A percentile compares a stretch with the other conserved stretches of the same genome.
Evolutionary conservation across 2,113 vertebrate genomes (phyloP).

Genomic region (Coracopsis vasa): DNA sequence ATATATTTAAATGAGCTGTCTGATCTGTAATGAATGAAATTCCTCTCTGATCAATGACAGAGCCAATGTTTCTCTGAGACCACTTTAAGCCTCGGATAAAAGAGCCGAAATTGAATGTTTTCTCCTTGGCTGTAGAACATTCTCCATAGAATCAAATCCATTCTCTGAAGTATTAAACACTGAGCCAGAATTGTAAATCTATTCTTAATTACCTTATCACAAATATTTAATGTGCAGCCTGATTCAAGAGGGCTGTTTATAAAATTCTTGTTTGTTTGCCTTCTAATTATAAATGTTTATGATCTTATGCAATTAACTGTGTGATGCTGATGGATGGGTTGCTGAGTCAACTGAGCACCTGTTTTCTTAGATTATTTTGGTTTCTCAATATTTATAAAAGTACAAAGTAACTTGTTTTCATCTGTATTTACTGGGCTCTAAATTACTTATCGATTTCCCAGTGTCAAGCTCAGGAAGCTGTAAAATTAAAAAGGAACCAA

Average conservation of each 20-base stretch:
- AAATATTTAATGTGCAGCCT: constrained; percentile 64
- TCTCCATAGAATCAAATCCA: constrained; percentile 51
- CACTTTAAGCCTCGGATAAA: constrained; percentile 30
- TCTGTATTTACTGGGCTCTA: constrained; percentile 56
- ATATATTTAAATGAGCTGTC: constrained; percentile 44
- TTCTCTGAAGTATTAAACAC: constrained; percentile 49
- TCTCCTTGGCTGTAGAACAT: constrained; percentile 26
- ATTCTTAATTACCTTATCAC: constrained; percentile 71
- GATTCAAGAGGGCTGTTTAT: constrained; percentile 74
- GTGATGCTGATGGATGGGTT: constrained; percentile 65
- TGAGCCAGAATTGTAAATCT: constrained; percentile 58
- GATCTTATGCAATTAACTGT: constrained; percentile 73
- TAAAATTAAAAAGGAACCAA: constrained; percentile 69
- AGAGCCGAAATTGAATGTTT: constrained; percentile 27
- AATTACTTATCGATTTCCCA: constrained; percentile 82
- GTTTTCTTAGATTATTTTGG: constrained; percentile 71
- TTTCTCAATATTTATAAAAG: constrained; percentile 71
- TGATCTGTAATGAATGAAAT: constrained; percentile 42
- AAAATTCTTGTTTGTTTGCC: constrained; percentile 65
- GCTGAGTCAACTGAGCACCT: constrained; percentile 65
- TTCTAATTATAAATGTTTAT: constrained; percentile 73
- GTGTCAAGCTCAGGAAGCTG: constrained; percentile 62
- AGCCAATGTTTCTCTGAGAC: constrained; percentile 29
- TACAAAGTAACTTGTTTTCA: constrained; percentile 61
- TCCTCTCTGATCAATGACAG: constrained; percentile 30